A percentile compares a stretch with the other conserved stretches of the same genome.
Evolutionary conservation across 2,113 vertebrate genomes (phyloP).

Genomic region (Gadus chalcogrammus): DNA sequence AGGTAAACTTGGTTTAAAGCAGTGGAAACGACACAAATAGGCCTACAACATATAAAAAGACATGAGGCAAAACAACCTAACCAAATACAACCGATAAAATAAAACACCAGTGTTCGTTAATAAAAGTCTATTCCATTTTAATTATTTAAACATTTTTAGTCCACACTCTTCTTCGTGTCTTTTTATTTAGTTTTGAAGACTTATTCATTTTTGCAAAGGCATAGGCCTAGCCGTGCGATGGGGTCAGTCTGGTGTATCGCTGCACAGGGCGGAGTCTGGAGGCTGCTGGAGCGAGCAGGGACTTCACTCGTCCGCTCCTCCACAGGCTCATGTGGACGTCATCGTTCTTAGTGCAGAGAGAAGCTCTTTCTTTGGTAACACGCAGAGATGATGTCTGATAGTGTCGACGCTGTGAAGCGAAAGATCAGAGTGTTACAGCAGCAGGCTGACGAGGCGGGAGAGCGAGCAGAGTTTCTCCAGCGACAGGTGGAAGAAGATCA

Average conservation of each 20-base stretch:
- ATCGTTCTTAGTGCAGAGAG: no score
- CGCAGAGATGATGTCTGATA: slow-evolving; percentile 71
- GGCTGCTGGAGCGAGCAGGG: no score
- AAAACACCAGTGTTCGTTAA: no score
- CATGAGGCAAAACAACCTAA: no score
- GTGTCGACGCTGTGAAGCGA: slow-evolving; percentile 85
- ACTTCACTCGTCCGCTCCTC: no score
- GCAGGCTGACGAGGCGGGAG: slow-evolving; percentile 84
- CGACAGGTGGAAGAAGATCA: slow-evolving; percentile 81
- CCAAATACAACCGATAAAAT: no score
- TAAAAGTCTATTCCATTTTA: no score
- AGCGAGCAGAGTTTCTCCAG: slow-evolving; percentile 78
- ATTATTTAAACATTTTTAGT: not conserved
- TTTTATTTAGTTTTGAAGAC: not conserved
- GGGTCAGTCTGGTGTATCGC: not conserved
- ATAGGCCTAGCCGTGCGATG: not conserved
- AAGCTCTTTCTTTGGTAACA: no score
- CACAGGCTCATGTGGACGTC: no score
- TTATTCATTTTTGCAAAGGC: not conserved
- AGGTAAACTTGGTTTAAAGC: no score
- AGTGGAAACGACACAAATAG: no score
- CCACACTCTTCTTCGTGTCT: not conserved
- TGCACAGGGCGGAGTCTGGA: not conserved
- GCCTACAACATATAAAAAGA: no score
- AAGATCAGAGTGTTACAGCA: slow-evolving; percentile 88